Evolutionary conservation across 2,888 invertebrate genomes (phyloP).

Genomic region (Salticus scenicus): DNA sequence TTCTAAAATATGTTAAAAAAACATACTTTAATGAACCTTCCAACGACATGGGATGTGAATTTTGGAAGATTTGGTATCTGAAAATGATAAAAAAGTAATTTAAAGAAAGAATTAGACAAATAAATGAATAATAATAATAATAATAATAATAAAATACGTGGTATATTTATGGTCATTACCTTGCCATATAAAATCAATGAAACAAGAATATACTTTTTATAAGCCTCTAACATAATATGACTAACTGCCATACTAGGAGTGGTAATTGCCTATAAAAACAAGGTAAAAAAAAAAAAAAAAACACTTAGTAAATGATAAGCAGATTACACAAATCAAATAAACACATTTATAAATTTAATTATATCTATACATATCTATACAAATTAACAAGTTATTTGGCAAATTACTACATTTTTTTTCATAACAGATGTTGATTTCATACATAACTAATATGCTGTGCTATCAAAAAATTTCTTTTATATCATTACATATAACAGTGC

Average conservation of each 20-base stretch:
- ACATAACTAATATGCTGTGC: no score
- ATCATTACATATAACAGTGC: no score
- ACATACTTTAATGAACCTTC: constrained; percentile 77
- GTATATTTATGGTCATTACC: constrained; percentile 77
- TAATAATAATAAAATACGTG: background rate
- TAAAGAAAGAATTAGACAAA: background rate
- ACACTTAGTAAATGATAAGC: background rate
- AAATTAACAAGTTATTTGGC: no score
- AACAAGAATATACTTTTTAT: constrained; percentile 95
- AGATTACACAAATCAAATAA: no score
- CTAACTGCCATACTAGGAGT: constrained; percentile 96
- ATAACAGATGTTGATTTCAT: no score
- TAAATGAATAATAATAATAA: background rate
- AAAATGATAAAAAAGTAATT: constrained; percentile 8
- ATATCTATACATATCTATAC: no score
- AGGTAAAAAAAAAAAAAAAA: background rate
- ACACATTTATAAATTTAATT: no score
- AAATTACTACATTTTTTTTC: no score
- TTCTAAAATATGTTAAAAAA: background rate
- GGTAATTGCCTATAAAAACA: constrained; percentile 82
- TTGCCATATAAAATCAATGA: constrained; percentile 94
- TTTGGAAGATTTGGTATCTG: constrained; percentile 85
- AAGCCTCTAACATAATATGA: constrained; percentile 97
- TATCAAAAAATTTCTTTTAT: no score
- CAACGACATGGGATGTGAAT: constrained; percentile 92